Evolutionary conservation across 2,113 vertebrate genomes (phyloP), one percentile per base, ranked within the genome.

Genomic region (Solenodon paradoxus): DNA sequence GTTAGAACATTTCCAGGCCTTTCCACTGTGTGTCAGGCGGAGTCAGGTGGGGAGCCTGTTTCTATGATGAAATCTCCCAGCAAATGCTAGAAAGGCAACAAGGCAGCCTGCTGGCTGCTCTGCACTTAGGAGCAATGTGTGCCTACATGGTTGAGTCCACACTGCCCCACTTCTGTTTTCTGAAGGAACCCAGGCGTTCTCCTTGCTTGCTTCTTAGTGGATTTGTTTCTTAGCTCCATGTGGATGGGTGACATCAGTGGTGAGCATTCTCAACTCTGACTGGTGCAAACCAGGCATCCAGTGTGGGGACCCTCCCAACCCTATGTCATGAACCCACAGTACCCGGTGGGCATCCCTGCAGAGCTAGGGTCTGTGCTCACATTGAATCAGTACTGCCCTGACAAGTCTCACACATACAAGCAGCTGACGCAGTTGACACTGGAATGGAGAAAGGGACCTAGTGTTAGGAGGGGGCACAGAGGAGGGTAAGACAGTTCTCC

Each of bases 171-270:
- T 51, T 78, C 7, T 32, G 40, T 63, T 75, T 88, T 87, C 71
- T 42, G 24, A 47, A 45, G 38, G 68, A 84, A 51, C 55, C 32
- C 92, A 94, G 88, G 80, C 89, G 96, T 71, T n/a, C 66, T 59
- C 49, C 38, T 47, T 0, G 17, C 79, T 53, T 53, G 78, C 74
- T 35, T 9, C 6, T 20, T 5, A 16, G 32, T 42, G 51, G 53
- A 45, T 66, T 47, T 53, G 20, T 45, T 8, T 3, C 49, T 64
- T 3, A 0, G 47, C 61, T 93, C 3, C 0, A 0, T 32, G 59
- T 38, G 78, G 69, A 28, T 0, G 2, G 77, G 64, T 71, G 45
- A 71, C 12, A 16, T 68, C 95, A 85, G 78, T 40, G 0, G 17
- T 24, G 32, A 49, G 32, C 11, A 0, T 20, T 74, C 59, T 61